Conservation (phyloP, 2,888 invertebrate genomes). For the Cacoxenus indagator region DNA sequence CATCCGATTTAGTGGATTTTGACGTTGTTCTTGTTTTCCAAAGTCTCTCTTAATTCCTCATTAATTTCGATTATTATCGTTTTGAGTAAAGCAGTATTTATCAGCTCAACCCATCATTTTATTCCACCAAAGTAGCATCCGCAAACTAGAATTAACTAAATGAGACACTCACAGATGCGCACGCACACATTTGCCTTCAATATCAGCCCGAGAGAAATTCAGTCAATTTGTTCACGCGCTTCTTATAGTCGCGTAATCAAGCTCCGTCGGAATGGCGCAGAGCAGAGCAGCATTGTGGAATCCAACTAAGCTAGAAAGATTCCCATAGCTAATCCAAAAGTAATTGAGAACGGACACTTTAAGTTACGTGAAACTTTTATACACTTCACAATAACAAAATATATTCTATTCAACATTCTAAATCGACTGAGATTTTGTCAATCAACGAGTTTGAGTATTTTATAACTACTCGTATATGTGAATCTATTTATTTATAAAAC, state of each 20-base stretch:
- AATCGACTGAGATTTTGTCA: background rate
- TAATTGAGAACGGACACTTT: background rate
- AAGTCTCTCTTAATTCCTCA: constrained; percentile 55
- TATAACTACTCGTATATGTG: too few species aligned
- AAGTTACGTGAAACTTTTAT: background rate
- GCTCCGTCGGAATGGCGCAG: background rate
- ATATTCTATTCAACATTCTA: background rate
- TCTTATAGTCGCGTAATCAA: background rate
- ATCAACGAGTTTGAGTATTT: background rate
- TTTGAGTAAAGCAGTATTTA: constrained; percentile 45
- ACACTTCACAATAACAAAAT: background rate
- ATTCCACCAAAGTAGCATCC: background rate
- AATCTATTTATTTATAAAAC: too few species aligned
- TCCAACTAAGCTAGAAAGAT: constrained; percentile 49
- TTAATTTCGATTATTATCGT: constrained; percentile 53
- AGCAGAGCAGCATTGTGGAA: constrained; percentile 23
- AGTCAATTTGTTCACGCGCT: constrained; percentile 16
- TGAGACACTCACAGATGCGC: background rate
- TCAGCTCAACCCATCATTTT: constrained; percentile 36
- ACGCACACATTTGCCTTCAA: background rate
- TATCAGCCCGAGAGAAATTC: background rate
- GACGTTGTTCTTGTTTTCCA: constrained; percentile 35
- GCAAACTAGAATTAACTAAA: background rate
- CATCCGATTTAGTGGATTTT: background rate
- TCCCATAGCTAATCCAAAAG: constrained; percentile 48